Evolutionary conservation across 2,888 invertebrate genomes (phyloP).

Genomic region (Nephrotoma guestfalica): DNA sequence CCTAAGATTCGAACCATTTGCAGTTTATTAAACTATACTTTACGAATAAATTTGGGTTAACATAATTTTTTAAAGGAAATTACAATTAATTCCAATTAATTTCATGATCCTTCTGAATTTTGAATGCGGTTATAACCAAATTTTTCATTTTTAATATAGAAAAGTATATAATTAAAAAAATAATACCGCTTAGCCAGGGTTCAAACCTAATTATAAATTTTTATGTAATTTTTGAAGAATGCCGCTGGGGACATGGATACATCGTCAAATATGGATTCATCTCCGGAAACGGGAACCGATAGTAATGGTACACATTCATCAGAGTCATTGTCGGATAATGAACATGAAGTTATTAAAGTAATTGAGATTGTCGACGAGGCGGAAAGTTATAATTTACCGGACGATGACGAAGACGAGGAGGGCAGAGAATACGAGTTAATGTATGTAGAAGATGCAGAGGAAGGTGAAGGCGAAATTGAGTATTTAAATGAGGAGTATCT

Average conservation of each 20-base stretch:
- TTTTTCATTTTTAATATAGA: background rate
- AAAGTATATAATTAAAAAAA: background rate
- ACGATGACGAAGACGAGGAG: background rate
- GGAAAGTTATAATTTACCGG: background rate
- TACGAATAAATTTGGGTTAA: background rate
- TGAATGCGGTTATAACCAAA: background rate
- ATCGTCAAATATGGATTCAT: background rate
- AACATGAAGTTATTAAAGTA: background rate
- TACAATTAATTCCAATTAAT: background rate
- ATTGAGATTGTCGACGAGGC: conserved; percentile 3
- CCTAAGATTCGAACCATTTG: background rate
- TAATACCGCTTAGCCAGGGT: background rate
- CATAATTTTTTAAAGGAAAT: background rate
- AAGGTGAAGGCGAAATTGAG: background rate
- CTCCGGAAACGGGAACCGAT: background rate
- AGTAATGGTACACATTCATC: background rate
- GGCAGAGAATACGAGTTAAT: background rate
- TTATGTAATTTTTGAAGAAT: background rate
- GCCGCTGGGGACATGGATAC: background rate
- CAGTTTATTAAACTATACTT: background rate
- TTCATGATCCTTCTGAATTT: background rate
- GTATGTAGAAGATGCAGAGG: background rate
- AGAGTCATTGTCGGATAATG: background rate
- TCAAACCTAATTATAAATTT: background rate
- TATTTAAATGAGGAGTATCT: background rate